phyloP scores from a whole-genome alignment of 2,113 vertebrate genomes.

The Prinia subflava region DNA sequence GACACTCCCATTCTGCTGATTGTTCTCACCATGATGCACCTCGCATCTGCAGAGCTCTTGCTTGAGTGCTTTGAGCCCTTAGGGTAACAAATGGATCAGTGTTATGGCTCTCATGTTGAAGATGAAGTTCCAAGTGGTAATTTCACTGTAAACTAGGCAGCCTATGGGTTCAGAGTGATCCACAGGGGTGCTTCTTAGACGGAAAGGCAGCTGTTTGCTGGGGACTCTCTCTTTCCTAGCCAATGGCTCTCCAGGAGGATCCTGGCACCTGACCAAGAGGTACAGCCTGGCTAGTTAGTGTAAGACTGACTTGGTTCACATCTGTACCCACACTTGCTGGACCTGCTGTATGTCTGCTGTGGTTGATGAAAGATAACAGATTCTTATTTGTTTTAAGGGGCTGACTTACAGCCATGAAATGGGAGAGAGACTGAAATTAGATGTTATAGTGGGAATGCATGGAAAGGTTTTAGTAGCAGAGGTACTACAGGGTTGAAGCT shows the following conservation, averaged over 20 bases:
- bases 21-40: background rate
- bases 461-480: background rate
- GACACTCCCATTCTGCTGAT: background rate
- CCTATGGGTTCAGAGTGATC: background rate
- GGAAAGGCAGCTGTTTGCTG: background rate
- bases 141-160: background rate
- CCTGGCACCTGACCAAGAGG: background rate
- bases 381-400: background rate
- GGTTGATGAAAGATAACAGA: background rate
- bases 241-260: background rate
- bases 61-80: background rate
- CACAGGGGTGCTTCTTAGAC: background rate
- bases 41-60: background rate
- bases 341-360: background rate
- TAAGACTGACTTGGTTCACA: rapidly evolving
- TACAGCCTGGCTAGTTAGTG: background rate
- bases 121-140: background rate
- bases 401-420: background rate
- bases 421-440: background rate
- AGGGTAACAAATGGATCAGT: background rate
- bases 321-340: background rate
- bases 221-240: background rate
- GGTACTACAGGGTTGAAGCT: background rate
- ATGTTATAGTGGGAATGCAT: background rate
- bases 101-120: background rate